phyloP scores from a whole-genome alignment of 1,140 invertebrate genomes.

The Acromyrmex echinatior region DNA sequence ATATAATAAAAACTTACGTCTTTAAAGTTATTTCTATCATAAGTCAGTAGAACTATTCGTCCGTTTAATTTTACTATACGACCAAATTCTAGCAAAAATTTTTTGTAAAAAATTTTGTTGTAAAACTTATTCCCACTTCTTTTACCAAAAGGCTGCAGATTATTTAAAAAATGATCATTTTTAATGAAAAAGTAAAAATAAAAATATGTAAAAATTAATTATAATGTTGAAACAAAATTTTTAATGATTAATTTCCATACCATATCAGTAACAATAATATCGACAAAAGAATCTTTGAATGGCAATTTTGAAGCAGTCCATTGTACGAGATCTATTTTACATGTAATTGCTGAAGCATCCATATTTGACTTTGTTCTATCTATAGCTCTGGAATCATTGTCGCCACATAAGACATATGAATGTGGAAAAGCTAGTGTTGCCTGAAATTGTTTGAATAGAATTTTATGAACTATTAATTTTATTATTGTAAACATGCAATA shows the following conservation, averaged over 20 bases:
- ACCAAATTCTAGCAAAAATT: conserved; percentile 86
- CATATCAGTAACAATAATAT: conserved; percentile 89
- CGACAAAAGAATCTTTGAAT: conserved; percentile 86
- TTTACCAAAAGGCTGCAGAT: conserved; percentile 88
- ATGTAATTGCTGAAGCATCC: conserved; percentile 73
- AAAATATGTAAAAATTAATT: neutral
- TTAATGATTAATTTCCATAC: conserved; percentile 77
- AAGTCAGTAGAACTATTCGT: conserved; percentile 87
- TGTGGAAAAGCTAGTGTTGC: conserved; percentile 84
- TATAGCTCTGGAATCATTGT: conserved; percentile 85
- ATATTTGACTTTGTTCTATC: conserved; percentile 85
- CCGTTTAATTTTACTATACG: conserved; percentile 84
- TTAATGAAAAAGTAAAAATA: neutral
- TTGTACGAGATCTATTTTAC: conserved; percentile 80
- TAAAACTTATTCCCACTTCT: conserved; percentile 86
- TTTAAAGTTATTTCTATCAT: conserved; percentile 86
- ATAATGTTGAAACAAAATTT: neutral
- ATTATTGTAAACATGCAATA: conserved; percentile 12
- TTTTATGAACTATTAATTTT: conserved; percentile 12
- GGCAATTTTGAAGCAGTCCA: conserved; percentile 87
- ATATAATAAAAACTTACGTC: conserved; percentile 64
- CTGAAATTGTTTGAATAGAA: conserved; percentile 73
- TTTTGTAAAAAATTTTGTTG: conserved; percentile 87
- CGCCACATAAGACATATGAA: conserved; percentile 85
- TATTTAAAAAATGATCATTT: neutral